Conservation (phyloP, 2,888 invertebrate species). For the Tholera decimalis region DNA sequence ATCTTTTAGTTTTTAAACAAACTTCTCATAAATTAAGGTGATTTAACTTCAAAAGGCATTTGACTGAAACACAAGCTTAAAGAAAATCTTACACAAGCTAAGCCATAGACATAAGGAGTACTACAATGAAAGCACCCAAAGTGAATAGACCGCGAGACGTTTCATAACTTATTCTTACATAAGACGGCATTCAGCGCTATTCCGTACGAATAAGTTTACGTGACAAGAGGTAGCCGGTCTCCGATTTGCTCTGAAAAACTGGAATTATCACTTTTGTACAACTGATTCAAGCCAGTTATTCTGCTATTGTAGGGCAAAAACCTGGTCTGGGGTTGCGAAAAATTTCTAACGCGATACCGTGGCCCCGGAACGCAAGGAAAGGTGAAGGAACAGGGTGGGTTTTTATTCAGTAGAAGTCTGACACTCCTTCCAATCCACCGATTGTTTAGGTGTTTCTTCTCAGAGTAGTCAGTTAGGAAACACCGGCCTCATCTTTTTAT, state of each 20-base stretch:
- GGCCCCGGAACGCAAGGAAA: no score
- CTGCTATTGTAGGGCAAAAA: not conserved
- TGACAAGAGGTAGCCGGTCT: slow-evolving; percentile 5
- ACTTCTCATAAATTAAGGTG: not conserved
- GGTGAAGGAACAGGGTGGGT: no score
- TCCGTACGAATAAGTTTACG: slow-evolving; percentile 15
- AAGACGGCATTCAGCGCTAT: slow-evolving; percentile 1
- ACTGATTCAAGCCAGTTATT: not conserved
- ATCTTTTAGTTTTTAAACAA: not conserved
- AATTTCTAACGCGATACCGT: no score
- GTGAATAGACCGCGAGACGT: not conserved
- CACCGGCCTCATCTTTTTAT: no score
- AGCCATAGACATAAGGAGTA: not conserved
- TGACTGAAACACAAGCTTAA: no score
- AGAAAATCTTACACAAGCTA: no score
- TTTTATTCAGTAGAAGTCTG: no score
- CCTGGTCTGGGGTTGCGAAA: no score
- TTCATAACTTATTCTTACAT: slow-evolving; percentile 9
- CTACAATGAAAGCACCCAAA: not conserved
- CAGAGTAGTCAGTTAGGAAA: no score
- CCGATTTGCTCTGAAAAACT: slow-evolving; percentile 7
- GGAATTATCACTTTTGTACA: slow-evolving; percentile 15
- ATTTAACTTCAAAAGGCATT: not conserved
- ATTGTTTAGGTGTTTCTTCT: no score
- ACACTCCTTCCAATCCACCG: no score